These are phyloP conservation scores for Akabosia matsudoensis DNA, from an alignment of 1,140 invertebrate species.

Conservation along the genomic window DNA sequence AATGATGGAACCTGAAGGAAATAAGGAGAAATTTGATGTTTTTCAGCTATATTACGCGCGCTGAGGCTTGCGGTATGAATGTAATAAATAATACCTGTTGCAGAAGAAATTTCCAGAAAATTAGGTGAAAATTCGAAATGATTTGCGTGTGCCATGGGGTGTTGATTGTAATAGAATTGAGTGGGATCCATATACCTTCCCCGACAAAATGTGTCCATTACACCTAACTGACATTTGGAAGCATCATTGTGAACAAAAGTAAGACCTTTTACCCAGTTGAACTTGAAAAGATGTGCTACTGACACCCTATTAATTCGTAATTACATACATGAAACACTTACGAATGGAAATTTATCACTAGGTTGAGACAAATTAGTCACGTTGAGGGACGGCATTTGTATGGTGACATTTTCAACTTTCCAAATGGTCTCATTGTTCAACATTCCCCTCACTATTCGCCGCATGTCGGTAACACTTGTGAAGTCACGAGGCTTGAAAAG, in stretches of 20 bases:
- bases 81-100: conserved; percentile 28
- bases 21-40: too few species aligned
- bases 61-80: neutral
- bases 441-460: conserved; percentile 20
- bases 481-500: conserved; percentile 21
- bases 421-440: neutral
- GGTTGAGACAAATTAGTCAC: conserved; percentile 30
- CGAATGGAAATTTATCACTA: conserved; percentile 23
- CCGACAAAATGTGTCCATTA: conserved; percentile 32
- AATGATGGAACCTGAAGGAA: neutral
- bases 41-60: neutral
- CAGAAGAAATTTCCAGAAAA: conserved; percentile 20
- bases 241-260: neutral
- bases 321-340: neutral
- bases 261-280: too few species aligned
- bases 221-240: conserved; percentile 23
- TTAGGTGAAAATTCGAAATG: conserved; percentile 29
- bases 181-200: conserved; percentile 3
- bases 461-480: conserved; percentile 19
- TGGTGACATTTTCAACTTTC: neutral
- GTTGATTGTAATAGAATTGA: conserved; percentile 26
- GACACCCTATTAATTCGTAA: too few species aligned
- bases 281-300: too few species aligned
- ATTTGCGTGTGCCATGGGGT: conserved; percentile 35
- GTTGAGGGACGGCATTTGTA: conserved; percentile 33